A percentile compares a stretch with the other conserved stretches of the same genome.
Evolutionary conservation across 2,113 vertebrate species (phyloP).

Genomic region (Phyllopteryx taeniolatus): DNA sequence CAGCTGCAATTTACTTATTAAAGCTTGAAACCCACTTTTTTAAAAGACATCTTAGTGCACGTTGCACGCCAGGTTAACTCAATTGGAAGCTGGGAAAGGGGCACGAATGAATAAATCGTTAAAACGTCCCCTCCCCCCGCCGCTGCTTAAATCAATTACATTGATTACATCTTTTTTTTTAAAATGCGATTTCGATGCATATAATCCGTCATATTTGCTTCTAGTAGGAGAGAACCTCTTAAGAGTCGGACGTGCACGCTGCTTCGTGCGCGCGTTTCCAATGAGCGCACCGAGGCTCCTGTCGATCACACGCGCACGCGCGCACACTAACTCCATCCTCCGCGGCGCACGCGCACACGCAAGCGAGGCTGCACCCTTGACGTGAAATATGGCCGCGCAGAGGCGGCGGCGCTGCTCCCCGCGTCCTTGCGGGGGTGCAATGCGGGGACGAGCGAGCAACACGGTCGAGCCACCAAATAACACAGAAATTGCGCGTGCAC

Average conservation of each 20-base stretch:
- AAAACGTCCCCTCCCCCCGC: conserved; percentile 17
- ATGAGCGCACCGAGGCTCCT: neutral
- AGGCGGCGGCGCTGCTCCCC: conserved; percentile 39
- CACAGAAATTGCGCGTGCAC: neutral
- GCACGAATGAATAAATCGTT: conserved; percentile 22
- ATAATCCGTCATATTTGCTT: too few species aligned
- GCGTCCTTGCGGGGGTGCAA: conserved; percentile 73
- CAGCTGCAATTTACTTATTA: neutral
- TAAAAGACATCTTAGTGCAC: neutral
- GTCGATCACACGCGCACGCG: neutral
- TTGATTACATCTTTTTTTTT: neutral
- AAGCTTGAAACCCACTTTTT: neutral
- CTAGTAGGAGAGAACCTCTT: neutral
- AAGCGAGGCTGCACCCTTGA: conserved; percentile 11
- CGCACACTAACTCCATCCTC: neutral
- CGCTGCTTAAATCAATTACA: conserved; percentile 40
- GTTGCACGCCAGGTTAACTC: neutral
- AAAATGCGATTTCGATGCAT: too few species aligned
- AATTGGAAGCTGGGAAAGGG: neutral
- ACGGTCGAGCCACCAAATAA: neutral
- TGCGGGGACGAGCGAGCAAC: conserved; percentile 67
- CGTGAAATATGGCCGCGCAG: conserved; percentile 50
- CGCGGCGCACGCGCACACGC: neutral
- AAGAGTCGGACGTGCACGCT: neutral
- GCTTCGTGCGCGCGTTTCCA: neutral